phyloP scores from a whole-genome alignment of 2,888 invertebrate genomes.

The Aporophyla nigra region DNA sequence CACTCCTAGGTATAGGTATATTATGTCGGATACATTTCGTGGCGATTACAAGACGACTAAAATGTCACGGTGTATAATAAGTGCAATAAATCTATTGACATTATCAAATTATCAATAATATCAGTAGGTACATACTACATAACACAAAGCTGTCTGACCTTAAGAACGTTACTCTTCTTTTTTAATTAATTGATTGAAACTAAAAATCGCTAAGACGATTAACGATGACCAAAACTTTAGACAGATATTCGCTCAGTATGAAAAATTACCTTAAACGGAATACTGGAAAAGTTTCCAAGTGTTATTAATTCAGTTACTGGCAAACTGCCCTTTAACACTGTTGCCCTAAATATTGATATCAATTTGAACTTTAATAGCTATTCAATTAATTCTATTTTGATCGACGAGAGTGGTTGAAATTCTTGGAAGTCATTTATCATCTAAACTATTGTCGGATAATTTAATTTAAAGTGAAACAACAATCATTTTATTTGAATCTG shows the following conservation, averaged over 20 bases:
- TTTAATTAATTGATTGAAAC: no score
- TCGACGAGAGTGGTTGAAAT: slow-evolving; percentile 23
- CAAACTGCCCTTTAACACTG: slow-evolving; percentile 37
- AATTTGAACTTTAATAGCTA: slow-evolving; percentile 46
- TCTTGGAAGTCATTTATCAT: slow-evolving; percentile 31
- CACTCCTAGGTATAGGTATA: no score
- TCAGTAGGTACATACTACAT: no score
- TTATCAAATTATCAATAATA: no score
- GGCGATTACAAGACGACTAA: no score
- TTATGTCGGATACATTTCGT: no score
- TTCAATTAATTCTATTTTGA: slow-evolving; percentile 42
- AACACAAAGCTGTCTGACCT: no score
- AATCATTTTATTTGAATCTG: background rate
- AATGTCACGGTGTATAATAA: no score
- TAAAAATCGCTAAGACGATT: background rate
- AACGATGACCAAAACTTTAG: background rate
- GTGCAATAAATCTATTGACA: no score
- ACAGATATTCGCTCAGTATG: background rate
- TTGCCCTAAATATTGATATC: slow-evolving; percentile 23
- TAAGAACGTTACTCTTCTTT: no score
- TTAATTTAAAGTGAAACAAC: slow-evolving; percentile 20
- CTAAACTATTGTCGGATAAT: slow-evolving; percentile 8
- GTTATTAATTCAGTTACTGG: slow-evolving; percentile 28
- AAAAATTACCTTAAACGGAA: slow-evolving; percentile 3
- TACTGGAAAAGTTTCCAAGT: slow-evolving; percentile 20